Conservation (phyloP, 2,797 vertebrate genomes). For the Sphenodon punctatus region DNA sequence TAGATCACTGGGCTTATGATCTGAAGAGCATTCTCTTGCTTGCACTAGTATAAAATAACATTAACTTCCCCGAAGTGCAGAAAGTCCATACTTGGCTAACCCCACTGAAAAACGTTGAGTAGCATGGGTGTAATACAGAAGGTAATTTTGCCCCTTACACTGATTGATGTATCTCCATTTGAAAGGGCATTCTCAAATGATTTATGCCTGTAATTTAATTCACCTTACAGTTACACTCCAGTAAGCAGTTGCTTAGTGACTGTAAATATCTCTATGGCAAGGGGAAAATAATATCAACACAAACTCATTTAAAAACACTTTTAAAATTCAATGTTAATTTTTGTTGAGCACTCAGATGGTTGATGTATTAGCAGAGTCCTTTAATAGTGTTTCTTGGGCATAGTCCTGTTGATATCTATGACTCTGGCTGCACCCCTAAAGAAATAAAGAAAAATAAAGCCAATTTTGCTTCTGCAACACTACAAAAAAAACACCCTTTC, state of each 20-base stretch:
- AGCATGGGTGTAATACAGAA: background rate
- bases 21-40: background rate
- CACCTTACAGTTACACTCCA: background rate
- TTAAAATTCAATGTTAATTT: background rate
- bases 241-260: no score
- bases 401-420: no score
- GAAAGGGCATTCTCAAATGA: background rate
- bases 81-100: background rate
- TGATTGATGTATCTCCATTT: background rate
- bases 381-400: no score
- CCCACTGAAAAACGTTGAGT: background rate
- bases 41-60: accelerated
- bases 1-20: accelerated
- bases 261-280: no score
- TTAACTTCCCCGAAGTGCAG: background rate
- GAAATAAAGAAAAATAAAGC: no score
- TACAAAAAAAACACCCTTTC: accelerated
- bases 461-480: no score
- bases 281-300: background rate
- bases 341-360: no score
- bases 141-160: background rate
- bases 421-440: no score
- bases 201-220: background rate
- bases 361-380: no score
- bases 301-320: background rate